These are phyloP conservation scores for Erpetoichthys calabaricus DNA, from an alignment of 2,797 vertebrate species.

Conservation along the genomic window DNA sequence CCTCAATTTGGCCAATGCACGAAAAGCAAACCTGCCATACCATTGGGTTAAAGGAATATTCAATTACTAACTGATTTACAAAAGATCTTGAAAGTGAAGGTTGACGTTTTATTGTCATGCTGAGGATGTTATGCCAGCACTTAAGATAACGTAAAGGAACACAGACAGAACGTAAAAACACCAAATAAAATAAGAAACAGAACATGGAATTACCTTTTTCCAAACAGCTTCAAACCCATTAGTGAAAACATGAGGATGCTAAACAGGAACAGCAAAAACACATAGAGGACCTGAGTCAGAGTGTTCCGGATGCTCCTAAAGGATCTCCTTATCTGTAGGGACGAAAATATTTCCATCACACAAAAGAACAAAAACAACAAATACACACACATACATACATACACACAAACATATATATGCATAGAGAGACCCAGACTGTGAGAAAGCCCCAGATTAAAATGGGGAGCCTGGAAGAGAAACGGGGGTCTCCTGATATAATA, in stretches of 20 bases:
- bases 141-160: background rate
- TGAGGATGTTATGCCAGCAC: background rate
- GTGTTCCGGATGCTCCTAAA: conserved; percentile 82
- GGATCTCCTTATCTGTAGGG: conserved; percentile 67
- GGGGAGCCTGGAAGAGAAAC: too few relatives aligned
- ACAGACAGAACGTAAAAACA: too few relatives aligned
- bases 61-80: too few relatives aligned
- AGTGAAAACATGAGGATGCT: conserved; percentile 82
- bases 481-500: too few relatives aligned
- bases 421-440: too few relatives aligned
- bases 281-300: conserved; percentile 70
- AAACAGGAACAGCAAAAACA: conserved; percentile 84
- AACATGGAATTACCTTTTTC: conserved; percentile 54
- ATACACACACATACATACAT: background rate
- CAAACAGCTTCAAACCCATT: conserved; percentile 80
- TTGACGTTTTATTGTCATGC: too few relatives aligned
- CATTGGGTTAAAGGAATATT: too few relatives aligned
- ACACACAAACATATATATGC: background rate
- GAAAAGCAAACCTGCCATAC: too few relatives aligned
- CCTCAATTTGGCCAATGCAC: too few relatives aligned
- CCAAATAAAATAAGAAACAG: background rate
- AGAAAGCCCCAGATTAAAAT: too few relatives aligned
- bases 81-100: too few relatives aligned
- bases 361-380: background rate
- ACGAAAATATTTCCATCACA: background rate